These are phyloP conservation scores for Cisticola juncidis DNA, from an alignment of 2,113 vertebrate species.

Conservation along the genomic window DNA sequence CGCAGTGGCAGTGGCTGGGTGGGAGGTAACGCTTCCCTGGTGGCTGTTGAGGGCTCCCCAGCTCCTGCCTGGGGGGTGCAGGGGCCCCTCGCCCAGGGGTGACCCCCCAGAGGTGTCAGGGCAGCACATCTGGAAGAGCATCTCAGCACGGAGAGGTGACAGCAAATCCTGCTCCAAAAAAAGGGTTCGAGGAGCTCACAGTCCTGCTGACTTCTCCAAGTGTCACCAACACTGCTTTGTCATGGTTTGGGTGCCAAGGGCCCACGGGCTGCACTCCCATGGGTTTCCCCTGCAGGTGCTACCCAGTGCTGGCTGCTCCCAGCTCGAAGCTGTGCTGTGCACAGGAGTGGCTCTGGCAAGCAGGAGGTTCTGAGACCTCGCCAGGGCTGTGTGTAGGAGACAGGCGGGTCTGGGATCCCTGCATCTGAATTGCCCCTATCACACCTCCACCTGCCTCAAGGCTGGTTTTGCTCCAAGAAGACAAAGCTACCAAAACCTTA, in stretches of 20 bases:
- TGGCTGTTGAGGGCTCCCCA: not conserved
- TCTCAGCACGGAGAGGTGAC: fast-evolving
- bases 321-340: fast-evolving
- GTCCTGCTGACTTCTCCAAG: not conserved
- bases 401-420: fast-evolving
- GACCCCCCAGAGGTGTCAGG: not conserved
- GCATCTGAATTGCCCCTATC: not conserved
- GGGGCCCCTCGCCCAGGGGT: not conserved
- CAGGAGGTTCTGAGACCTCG: fast-evolving
- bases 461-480: not conserved
- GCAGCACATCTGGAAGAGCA: not conserved
- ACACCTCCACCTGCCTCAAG: not conserved
- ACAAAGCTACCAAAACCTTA: not conserved
- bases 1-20: fast-evolving
- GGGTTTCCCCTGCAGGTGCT: not conserved
- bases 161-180: not conserved
- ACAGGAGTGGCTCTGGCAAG: not conserved
- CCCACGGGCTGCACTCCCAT: fast-evolving
- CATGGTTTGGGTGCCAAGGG: fast-evolving
- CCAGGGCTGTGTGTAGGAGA: fast-evolving
- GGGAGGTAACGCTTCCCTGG: fast-evolving
- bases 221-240: fast-evolving
- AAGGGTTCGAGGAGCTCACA: not conserved
- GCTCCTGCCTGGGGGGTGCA: not conserved
- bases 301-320: fast-evolving